Base-by-base conservation (phyloP, 1,140 invertebrate genomes). In the Aphelenchoides besseyi region DNA sequence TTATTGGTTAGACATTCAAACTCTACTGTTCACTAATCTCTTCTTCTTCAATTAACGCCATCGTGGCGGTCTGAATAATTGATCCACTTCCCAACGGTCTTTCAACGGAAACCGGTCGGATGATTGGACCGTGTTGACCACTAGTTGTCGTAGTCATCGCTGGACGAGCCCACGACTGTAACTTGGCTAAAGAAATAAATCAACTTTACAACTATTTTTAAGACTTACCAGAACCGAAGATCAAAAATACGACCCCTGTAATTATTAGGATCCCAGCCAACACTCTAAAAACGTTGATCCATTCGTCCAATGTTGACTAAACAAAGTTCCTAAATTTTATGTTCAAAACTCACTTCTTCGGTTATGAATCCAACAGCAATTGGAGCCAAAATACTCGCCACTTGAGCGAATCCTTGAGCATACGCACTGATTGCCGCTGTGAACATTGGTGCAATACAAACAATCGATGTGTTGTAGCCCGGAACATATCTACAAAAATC, bases 361-460 rank as follows among this genome's bases (percentile, higher is more conserved):
- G 71, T 72, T 12, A 75, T 12, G 52, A 75, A 72, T 9, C 71
- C 71, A 32, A 72, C 48, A 28, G 67, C 29, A 37, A 74, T 63
- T 1, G 71, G 71, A 0, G 71, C 71, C 33, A 68, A 23, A 32
- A 66, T 75, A 28, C 33, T 52, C 5, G 73, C 71, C 2, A 72
- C 16, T 68, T 72, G 71, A 32, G 72, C 53, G 33, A 62, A 72
- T 18, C 12, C 52, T 48, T 72, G 71, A 26, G 72, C 54, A 66
- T 72, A 72, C 5, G 71, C 71, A 33, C 54, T 69, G n/a, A 72
- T 62, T 1, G 72, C 72, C 12, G 71, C 52, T 8, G 71, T 72
- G 29, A 59, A 72, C 5, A 52, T 32, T 33, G 71, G 71, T n/a
- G 71, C 71, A n/a, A 72, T 54, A 35, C 72, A 61, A 16, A 72